Evolutionary conservation across 1,140 invertebrate genomes (phyloP).

Genomic region (Drosophila baimaii): DNA sequence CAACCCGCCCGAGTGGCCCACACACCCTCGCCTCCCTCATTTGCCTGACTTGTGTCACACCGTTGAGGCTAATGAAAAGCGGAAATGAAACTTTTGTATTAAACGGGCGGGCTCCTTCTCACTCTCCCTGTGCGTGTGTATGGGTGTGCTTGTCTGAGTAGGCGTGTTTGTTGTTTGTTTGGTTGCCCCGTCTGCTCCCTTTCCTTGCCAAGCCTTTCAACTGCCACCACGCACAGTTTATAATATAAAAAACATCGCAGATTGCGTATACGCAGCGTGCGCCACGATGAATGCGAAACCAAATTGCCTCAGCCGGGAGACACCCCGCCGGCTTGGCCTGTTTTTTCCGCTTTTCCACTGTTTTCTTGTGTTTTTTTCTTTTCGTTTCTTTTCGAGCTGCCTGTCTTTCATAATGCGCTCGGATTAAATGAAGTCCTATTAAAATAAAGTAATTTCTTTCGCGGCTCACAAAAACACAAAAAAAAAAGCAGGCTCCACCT

Average conservation of each 20-base stretch:
- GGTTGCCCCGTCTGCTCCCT: slow-evolving; percentile 52
- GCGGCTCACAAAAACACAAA: slow-evolving; percentile 41
- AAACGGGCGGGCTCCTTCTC: slow-evolving; percentile 54
- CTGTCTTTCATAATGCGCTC: slow-evolving; percentile 65
- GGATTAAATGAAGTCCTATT: slow-evolving; percentile 83
- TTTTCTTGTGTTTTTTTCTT: slow-evolving; percentile 3
- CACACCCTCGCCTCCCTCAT: neutral
- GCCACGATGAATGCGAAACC: slow-evolving; percentile 53
- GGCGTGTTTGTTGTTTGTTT: slow-evolving; percentile 74
- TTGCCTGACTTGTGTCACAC: slow-evolving; percentile 70
- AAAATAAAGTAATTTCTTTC: slow-evolving; percentile 81
- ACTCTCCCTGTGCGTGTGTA: neutral
- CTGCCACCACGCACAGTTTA: slow-evolving; percentile 62
- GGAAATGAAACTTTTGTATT: slow-evolving; percentile 83
- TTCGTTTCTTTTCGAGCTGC: slow-evolving; percentile 26
- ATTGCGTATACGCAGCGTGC: slow-evolving; percentile 80
- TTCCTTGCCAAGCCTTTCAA: slow-evolving; percentile 50
- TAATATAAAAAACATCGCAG: slow-evolving; percentile 62
- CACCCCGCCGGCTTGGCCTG: slow-evolving; percentile 44
- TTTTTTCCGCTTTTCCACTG: slow-evolving; percentile 23
- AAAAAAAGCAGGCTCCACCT: slow-evolving; percentile 40
- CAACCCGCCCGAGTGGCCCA: neutral
- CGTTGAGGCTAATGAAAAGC: slow-evolving; percentile 82
- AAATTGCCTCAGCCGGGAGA: slow-evolving; percentile 62
- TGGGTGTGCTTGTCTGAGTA: slow-evolving; percentile 34